Percentiles rank a stretch among this genome's conserved stretches.
phyloP scores from a whole-genome alignment of 1,140 invertebrate genomes.

The Eupristina koningsbergeri region DNA sequence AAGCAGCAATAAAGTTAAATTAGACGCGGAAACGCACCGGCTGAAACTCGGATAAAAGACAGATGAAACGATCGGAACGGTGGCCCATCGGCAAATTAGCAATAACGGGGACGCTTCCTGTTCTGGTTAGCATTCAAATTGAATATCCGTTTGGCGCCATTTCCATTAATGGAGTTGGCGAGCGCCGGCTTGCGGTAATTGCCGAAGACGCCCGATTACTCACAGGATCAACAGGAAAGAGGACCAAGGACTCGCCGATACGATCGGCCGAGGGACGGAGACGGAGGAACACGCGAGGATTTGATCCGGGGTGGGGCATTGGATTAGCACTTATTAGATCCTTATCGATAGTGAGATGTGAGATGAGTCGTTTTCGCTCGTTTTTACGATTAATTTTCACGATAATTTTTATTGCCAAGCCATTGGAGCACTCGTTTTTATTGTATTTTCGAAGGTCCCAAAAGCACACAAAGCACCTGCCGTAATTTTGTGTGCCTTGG shows the following conservation, averaged over 20 bases:
- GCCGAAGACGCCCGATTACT: constrained; percentile 52
- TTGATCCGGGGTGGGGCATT: no score
- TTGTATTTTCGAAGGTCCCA: no score
- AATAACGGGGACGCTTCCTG: constrained; percentile 67
- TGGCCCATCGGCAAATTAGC: constrained; percentile 62
- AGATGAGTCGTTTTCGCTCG: no score
- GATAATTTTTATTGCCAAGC: no score
- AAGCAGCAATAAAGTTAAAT: constrained; percentile 61
- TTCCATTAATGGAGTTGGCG: constrained; percentile 67
- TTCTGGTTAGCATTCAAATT: constrained; percentile 71
- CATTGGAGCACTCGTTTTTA: no score
- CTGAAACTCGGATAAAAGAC: constrained; percentile 44
- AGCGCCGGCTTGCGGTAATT: constrained; percentile 59
- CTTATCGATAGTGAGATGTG: no score
- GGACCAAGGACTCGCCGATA: neutral
- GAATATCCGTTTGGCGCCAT: constrained; percentile 59
- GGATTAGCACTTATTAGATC: no score
- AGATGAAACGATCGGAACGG: constrained; percentile 68
- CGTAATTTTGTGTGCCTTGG: no score
- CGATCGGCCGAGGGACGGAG: neutral
- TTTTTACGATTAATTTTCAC: no score
- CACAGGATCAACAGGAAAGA: neutral
- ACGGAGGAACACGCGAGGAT: no score
- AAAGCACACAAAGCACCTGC: no score
- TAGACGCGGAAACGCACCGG: constrained; percentile 59